A percentile compares a stretch with the other conserved stretches of the same genome.
Evolutionary conservation across 2,888 invertebrate species (phyloP).

Genomic region (Pammene aurita): DNA sequence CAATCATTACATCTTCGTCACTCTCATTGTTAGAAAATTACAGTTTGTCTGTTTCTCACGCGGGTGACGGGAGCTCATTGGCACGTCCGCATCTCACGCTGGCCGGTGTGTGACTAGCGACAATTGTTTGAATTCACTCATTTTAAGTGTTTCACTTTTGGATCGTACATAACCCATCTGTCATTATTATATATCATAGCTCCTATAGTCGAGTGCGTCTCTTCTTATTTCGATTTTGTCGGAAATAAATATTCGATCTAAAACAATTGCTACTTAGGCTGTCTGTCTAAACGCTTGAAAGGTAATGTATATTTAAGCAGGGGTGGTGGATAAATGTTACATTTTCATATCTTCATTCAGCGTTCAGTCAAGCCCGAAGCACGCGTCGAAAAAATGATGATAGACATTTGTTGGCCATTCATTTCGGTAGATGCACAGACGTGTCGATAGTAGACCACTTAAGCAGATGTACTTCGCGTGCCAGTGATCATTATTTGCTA

Average conservation of each 20-base stretch:
- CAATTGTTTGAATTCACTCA: no score
- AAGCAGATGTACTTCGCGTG: background rate
- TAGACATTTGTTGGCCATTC: slow-evolving; percentile 41
- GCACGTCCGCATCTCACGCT: no score
- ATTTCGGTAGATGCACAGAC: slow-evolving; percentile 24
- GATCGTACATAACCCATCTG: no score
- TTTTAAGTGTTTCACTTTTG: no score
- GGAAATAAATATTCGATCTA: slow-evolving; percentile 16
- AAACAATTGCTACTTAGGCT: slow-evolving; percentile 18
- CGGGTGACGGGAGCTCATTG: no score
- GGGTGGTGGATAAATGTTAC: slow-evolving; percentile 41
- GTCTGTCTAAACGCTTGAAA: slow-evolving; percentile 33
- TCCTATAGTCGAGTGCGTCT: no score
- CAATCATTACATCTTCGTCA: no score
- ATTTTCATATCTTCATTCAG: slow-evolving; percentile 39
- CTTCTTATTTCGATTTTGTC: background rate
- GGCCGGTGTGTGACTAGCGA: no score
- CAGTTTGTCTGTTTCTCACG: no score
- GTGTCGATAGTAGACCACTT: background rate
- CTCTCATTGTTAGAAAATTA: no score
- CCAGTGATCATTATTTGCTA: no score
- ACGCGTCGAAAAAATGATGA: slow-evolving; percentile 40
- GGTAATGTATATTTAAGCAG: slow-evolving; percentile 39
- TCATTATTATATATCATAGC: no score
- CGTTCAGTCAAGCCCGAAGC: slow-evolving; percentile 33